phyloP scores from a whole-genome alignment of 1,140 invertebrate genomes.

The Pogonus chalceus region DNA sequence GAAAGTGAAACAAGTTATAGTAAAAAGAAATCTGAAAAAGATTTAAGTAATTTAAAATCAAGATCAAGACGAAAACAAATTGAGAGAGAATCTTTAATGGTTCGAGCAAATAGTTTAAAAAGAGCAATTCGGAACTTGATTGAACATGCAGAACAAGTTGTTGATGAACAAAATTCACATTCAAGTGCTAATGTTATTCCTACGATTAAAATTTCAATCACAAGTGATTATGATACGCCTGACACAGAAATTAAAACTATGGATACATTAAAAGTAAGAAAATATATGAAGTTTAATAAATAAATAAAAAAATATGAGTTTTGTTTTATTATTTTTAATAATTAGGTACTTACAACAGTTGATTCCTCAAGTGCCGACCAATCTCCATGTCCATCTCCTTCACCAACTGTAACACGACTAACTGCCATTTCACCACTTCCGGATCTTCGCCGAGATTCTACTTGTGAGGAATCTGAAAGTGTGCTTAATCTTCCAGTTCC shows the following conservation, averaged over 20 bases:
- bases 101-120: constrained; percentile 73
- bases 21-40: constrained; percentile 28
- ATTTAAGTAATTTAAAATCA: constrained; percentile 34
- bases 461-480: constrained; percentile 36
- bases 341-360: constrained; percentile 32
- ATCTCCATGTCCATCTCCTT: constrained; percentile 49
- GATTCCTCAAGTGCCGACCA: constrained; percentile 40
- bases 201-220: constrained; percentile 27
- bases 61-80: constrained; percentile 32
- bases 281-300: no score
- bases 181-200: constrained; percentile 22
- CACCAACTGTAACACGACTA: constrained; percentile 40
- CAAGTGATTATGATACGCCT: constrained; percentile 23
- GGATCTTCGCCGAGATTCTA: constrained; percentile 53
- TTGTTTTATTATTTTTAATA: no score
- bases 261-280: constrained; percentile 28
- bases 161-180: constrained; percentile 44
- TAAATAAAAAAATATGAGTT: no score
- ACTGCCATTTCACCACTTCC: constrained; percentile 57
- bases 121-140: constrained; percentile 74
- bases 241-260: constrained; percentile 18
- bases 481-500: constrained; percentile 51
- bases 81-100: constrained; percentile 40
- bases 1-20: constrained; percentile 33
- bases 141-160: constrained; percentile 63